Percentiles rank a stretch among this genome's conserved stretches.
These are phyloP conservation scores for Todus mexicanus DNA, from an alignment of 2,797 vertebrate species.

Conservation along the genomic window DNA sequence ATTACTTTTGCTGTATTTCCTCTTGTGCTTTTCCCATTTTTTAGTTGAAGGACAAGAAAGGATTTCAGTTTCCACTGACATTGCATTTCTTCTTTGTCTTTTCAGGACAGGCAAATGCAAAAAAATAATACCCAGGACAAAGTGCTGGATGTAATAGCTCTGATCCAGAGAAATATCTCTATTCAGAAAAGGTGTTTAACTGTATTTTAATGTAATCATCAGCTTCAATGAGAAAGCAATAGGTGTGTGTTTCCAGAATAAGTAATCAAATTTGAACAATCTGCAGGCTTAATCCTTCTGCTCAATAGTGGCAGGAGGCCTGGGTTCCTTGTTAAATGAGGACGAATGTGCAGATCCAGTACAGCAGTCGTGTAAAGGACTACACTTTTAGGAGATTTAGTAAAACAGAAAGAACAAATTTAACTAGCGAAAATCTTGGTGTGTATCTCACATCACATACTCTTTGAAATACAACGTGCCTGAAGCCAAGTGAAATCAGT, in stretches of 20 bases:
- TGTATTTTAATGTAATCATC: background rate
- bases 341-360: background rate
- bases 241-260: background rate
- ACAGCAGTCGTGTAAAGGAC: background rate
- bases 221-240: background rate
- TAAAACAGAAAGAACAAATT: background rate
- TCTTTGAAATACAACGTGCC: background rate
- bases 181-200: background rate
- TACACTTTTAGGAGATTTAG: background rate
- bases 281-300: background rate
- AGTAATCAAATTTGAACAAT: background rate
- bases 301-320: background rate
- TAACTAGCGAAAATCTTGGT: background rate
- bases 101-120: background rate
- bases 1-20: background rate
- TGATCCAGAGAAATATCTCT: background rate
- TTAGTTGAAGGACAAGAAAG: background rate
- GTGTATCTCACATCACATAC: background rate
- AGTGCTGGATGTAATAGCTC: background rate
- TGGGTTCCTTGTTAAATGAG: background rate
- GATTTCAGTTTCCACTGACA: background rate
- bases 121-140: background rate
- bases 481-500: background rate
- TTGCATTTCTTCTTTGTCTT: background rate
- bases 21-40: background rate